Evolutionary conservation across 30 jellyfish, hydroid and myxozoan species (phyloP).

Genomic region (Clytia hemisphaerica): DNA sequence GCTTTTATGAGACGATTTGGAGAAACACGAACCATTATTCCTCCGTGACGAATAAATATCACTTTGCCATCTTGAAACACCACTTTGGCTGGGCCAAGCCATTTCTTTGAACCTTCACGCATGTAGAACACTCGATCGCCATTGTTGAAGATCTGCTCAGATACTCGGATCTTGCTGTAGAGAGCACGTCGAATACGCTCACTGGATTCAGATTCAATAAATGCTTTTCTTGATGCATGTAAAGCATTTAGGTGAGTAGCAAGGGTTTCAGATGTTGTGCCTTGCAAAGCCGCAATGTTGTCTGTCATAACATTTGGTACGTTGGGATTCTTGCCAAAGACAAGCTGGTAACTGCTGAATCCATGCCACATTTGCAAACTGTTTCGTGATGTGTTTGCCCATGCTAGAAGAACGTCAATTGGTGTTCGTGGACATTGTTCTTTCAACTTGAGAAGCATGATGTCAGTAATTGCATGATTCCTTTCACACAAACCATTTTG

Average conservation of each 20-base stretch:
- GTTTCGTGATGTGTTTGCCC: constrained; percentile 37
- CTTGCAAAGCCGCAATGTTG: no score
- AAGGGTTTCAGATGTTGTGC: constrained; percentile 19
- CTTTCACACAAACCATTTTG: constrained; percentile 19
- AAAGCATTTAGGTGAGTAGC: constrained; percentile 21
- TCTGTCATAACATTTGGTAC: no score
- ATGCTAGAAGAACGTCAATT: constrained; percentile 14
- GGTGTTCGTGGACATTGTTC: no score
- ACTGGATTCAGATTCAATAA: constrained; percentile 22
- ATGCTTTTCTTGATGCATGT: constrained; percentile 24
- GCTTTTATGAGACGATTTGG: constrained; percentile 1
- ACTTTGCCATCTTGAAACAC: constrained; percentile 19
- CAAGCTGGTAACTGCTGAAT: constrained; percentile 24
- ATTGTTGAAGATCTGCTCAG: constrained; percentile 5
- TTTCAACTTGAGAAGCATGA: constrained; percentile 3
- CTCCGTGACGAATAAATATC: constrained; percentile 13
- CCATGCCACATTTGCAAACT: constrained; percentile 24
- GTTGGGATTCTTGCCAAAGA: constrained; percentile 36
- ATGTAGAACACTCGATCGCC: constrained; percentile 45
- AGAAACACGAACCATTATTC: constrained; percentile 7
- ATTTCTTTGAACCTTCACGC: constrained; percentile 9
- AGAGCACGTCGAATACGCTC: constrained; percentile 36
- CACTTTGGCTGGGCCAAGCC: constrained; percentile 49
- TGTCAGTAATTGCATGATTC: constrained; percentile 19
- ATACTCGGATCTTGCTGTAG: constrained; percentile 19